Evolutionary conservation across 2,113 vertebrate genomes (phyloP), one percentile per base, ranked within the genome.

Genomic region (Alouatta palliata): DNA sequence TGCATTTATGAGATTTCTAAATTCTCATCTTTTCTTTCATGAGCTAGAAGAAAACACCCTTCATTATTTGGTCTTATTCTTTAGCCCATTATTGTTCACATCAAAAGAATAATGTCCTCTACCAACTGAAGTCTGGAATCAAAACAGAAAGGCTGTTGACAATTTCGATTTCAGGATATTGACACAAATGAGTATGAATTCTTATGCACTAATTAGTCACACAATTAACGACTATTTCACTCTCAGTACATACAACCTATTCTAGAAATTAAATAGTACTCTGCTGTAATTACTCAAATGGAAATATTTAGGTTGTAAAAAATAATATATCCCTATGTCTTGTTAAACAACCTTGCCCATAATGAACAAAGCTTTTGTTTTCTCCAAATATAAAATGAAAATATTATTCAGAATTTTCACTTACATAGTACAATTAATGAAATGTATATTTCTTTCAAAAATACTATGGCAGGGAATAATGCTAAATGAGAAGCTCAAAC

Each of bases 401-500:
- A 61, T 12, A 84, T 43, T 93, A 87, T 71, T 87, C 75, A 84
- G 66, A 95, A 95, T 81, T 97, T 95, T 94, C 64, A 91, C 13
- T 95, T 94, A 47, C 16, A 68, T 68, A 68, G 7, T 17, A 79
- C 1, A 87, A 56, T 19, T 92, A 96, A 97, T 89, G 35, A 96
- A 95, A 87, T 90, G 56, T 14, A 45, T 61, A 77, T 90, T 94
- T 91, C 43, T 96, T 75, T 96, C 43, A 82, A n/a, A 97, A 96
- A 90, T 58, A 92, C 30, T 56, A 95, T 19, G 32, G 30, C 56
- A 86, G n/a, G 49, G 37, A 94, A 92, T 77, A 96, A 75, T 47
- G 79, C 32, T 92, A 87, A 96, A 96, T 95, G n/a, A 97, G 79
- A 94, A 96, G 87, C 68, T 95, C 84, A 97, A 68, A 73, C 8